Evolutionary conservation across 2,888 invertebrate species (phyloP), one percentile per base, ranked within the genome.

Genomic region (Drosophila imparisetae): DNA sequence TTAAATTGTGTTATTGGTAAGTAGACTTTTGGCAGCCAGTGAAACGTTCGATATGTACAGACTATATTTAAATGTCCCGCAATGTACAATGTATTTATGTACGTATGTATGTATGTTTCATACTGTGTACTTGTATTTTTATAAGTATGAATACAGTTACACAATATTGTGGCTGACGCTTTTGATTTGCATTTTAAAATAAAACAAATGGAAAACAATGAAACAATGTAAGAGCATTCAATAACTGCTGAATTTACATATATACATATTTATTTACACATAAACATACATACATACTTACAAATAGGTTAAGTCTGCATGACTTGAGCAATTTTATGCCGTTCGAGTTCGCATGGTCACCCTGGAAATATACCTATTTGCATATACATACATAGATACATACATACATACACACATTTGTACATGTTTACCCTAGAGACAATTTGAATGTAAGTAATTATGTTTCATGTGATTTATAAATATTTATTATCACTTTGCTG

Each of bases 141-240:
- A 36, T 32, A 24, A 4, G 4, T 54, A 29, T 29, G 38, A 27
- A 30, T 30, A 8, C 29, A n/a, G 29, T 5, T 49, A 18, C 18
- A 18, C 48, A 48, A 27, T 27, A 11, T 24, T 49, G 24, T 49
- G 38, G 18, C 11, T 18, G 18, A 30, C 27, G 36, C 49, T 60
- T 60, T 64, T 38, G 38, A 32, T 64, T 59, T 30, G n/a, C 49
- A 60, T 59, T 49, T 64, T 29, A 34, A 34, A 63, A 63, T 7
- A 42, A 42, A 27, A 27, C 59, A 42, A 32, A 34, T 32, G 32
- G 29, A 57, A 42, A 58, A 42, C 34, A 27, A 58, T 34, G 32
- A n/a, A 45, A 32, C 30, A 21, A n/a, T 13, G 32, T 54, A 62
- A 32, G 40, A 40, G 34, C 38, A 40, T n/a, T 40, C 30, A n/a